Conservation (phyloP, 2,113 vertebrate species). For the Gallinago undulata region DNA sequence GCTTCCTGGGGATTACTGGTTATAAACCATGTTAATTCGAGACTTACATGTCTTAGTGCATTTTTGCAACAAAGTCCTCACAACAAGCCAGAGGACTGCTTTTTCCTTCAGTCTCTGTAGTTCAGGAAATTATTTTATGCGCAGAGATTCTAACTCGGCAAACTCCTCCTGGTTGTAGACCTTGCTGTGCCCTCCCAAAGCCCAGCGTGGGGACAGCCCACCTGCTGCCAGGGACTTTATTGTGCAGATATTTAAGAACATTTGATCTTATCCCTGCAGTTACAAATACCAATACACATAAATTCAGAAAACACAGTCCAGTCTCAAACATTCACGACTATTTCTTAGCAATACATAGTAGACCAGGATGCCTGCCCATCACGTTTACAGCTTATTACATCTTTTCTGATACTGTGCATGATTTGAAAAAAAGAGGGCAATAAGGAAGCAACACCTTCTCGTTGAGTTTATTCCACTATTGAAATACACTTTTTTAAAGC, state of each 20-base stretch:
- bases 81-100: not conserved
- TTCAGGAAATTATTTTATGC: rapidly evolving
- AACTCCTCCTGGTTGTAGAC: not conserved
- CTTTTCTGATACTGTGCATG: not conserved
- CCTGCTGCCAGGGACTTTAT: rapidly evolving
- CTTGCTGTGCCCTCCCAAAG: not conserved
- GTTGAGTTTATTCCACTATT: not conserved
- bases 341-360: rapidly evolving
- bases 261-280: rapidly evolving
- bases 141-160: not conserved
- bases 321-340: not conserved
- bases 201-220: not conserved
- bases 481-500: not conserved
- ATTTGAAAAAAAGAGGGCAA: not conserved
- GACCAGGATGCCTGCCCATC: not conserved
- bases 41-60: rapidly evolving
- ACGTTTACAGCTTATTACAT: not conserved
- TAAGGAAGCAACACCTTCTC: not conserved
- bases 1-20: not conserved
- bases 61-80: not conserved
- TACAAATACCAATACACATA: not conserved
- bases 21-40: not conserved
- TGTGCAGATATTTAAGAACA: not conserved
- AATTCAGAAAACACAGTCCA: not conserved
- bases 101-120: not conserved